phyloP scores from a whole-genome alignment of 2,888 invertebrate genomes.

The Celastrina argiolus region DNA sequence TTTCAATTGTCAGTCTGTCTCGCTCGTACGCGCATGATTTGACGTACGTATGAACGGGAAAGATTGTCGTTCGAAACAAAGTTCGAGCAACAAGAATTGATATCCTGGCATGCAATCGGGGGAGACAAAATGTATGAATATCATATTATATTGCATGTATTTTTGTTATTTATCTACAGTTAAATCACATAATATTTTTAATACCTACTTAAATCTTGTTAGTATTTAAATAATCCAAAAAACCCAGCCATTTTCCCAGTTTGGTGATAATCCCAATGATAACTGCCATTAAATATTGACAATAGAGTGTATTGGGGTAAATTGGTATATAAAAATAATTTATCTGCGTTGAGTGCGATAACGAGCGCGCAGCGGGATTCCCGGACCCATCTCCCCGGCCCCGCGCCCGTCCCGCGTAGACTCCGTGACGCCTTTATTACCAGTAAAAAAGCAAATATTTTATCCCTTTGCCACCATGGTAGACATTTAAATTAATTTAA shows the following conservation, averaged over 20 bases:
- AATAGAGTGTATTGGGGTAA: slow-evolving; percentile 70
- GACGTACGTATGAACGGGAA: too few species aligned
- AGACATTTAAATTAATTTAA: slow-evolving; percentile 15
- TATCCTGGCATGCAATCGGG: too few species aligned
- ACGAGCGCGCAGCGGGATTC: slow-evolving; percentile 64
- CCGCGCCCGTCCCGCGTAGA: slow-evolving; percentile 53
- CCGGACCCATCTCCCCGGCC: slow-evolving; percentile 46
- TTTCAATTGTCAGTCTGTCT: too few species aligned
- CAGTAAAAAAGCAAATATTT: slow-evolving; percentile 39
- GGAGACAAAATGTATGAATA: too few species aligned
- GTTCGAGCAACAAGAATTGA: too few species aligned
- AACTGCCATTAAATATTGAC: slow-evolving; percentile 57
- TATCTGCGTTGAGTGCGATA: slow-evolving; percentile 62
- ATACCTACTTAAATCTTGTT: not conserved
- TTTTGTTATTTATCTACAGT: not conserved
- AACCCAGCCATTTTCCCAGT: slow-evolving; percentile 28
- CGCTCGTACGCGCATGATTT: too few species aligned
- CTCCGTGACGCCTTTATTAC: slow-evolving; percentile 54
- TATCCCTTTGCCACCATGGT: slow-evolving; percentile 1
- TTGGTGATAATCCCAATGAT: slow-evolving; percentile 42
- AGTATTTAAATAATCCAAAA: not conserved
- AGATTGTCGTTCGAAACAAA: too few species aligned
- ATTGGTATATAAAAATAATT: slow-evolving; percentile 74
- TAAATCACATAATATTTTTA: not conserved
- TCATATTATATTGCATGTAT: too few species aligned